Conservation (phyloP, 2,888 invertebrate genomes). For the Macrosiphum euphorbiae region DNA sequence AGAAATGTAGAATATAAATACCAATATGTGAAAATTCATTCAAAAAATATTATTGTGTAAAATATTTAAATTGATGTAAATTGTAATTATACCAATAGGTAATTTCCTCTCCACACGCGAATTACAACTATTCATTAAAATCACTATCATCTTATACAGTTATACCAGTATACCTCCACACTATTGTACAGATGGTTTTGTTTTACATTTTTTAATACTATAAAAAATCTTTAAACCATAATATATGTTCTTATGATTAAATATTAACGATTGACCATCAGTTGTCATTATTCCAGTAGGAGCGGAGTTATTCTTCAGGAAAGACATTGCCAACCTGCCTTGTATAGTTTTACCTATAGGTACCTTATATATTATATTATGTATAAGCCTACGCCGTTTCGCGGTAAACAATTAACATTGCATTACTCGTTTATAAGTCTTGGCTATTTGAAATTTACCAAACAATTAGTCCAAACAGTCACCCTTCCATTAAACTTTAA, state of each 20-base stretch:
- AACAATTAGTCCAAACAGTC: neutral
- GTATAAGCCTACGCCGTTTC: neutral
- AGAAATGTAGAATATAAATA: conserved; percentile 4
- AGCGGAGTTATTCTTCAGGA: neutral
- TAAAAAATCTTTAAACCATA: neutral
- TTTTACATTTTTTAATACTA: neutral
- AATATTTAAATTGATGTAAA: neutral
- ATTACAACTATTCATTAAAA: neutral
- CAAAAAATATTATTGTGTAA: neutral
- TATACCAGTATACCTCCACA: no score
- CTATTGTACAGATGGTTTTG: neutral
- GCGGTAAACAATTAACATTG: neutral
- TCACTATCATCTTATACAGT: no score
- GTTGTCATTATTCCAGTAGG: neutral
- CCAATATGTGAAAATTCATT: neutral
- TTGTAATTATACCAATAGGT: neutral
- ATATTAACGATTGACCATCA: neutral
- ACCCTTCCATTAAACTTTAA: no score
- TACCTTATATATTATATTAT: neutral
- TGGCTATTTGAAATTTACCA: neutral
- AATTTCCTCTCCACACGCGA: neutral
- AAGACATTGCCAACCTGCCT: neutral
- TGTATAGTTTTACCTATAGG: neutral
- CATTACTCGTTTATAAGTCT: neutral
- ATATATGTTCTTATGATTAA: neutral